Evolutionary conservation across 2,113 vertebrate species (phyloP).

Genomic region (Heterocephalus glaber): DNA sequence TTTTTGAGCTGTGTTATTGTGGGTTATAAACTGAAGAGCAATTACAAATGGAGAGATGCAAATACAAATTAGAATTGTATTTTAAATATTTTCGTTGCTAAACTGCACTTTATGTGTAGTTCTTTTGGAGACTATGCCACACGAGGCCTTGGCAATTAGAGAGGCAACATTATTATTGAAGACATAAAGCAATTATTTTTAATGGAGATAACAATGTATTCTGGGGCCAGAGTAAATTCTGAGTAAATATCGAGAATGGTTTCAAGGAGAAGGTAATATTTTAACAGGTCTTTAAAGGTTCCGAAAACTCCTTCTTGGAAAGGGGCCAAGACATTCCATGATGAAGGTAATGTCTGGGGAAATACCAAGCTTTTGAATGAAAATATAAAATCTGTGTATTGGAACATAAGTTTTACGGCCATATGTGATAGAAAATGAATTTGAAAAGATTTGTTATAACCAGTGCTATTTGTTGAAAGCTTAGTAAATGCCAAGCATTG

Average conservation of each 20-base stretch:
- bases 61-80: constrained; percentile 2
- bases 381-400: constrained; percentile 47
- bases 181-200: not conserved
- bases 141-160: not conserved
- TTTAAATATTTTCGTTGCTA: constrained; percentile 44
- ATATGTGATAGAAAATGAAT: not conserved
- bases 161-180: not conserved
- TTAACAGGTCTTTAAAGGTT: constrained; percentile 39
- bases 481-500: not conserved
- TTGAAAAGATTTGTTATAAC: constrained; percentile 41
- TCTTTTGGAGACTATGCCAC: not conserved
- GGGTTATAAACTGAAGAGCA: constrained; percentile 2
- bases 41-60: not conserved
- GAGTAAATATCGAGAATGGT: not conserved
- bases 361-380: not conserved
- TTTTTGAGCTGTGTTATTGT: not conserved
- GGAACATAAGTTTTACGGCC: constrained; percentile 22
- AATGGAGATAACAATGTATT: not conserved
- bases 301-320: not conserved
- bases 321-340: not conserved
- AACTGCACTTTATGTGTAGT: not conserved
- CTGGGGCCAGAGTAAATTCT: constrained; percentile 11
- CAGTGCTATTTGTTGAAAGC: constrained; percentile 25
- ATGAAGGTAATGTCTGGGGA: constrained; percentile 47
- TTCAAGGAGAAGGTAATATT: constrained; percentile 20